Evolutionary conservation across 1,140 invertebrate species (phyloP), one percentile per base, ranked within the genome.

Genomic region (Rhagoletis pomonella): DNA sequence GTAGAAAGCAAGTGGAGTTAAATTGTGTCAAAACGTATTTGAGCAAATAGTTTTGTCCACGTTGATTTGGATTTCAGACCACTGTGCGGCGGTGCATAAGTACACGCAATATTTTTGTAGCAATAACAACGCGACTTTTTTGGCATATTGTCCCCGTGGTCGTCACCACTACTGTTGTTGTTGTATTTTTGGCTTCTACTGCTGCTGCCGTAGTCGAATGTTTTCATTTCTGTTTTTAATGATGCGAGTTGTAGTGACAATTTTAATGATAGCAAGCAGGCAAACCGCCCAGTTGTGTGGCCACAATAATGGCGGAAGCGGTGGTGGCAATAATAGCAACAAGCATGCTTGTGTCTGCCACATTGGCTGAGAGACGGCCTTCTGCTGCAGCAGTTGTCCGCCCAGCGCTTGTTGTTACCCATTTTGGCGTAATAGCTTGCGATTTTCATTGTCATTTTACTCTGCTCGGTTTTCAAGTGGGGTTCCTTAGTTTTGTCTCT

Each of bases 191-290:
- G 29, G 39, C 3, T 44, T 42, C 55, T 55, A 55, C 50, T 10
- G 50, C 10, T 5, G 44, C 17, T 55, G 47, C n/a, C 47, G 14
- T 47, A 39, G 3, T 39, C 42, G 42, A n/a, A 12, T 67, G 60
- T 19, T 62, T 50, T 77, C 69, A 47, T n/a, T 77, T 44, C 44
- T 42, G 47, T 81, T 81, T 77, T 77, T 77, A 77, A 77, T 77
- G 69, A 77, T 77, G 69, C 69, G 29, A 39, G 69, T 50, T 77
- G 3, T 77, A 77, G 42, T 50, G 69, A 77, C 44, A 77, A 77
- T 14, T 77, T 81, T 81, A 81, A 81, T 81, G 19, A 50, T 81
- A 47, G 10, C 73, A 29, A 58, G 14, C 44, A 47, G 42, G 5
- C 73, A 7, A 64, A 67, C 44, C 47, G 29, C n/a, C 17, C 73